Evolutionary conservation across 2,888 invertebrate genomes (phyloP), one percentile per base, ranked within the genome.

Genomic region (Drosophila crucigera): DNA sequence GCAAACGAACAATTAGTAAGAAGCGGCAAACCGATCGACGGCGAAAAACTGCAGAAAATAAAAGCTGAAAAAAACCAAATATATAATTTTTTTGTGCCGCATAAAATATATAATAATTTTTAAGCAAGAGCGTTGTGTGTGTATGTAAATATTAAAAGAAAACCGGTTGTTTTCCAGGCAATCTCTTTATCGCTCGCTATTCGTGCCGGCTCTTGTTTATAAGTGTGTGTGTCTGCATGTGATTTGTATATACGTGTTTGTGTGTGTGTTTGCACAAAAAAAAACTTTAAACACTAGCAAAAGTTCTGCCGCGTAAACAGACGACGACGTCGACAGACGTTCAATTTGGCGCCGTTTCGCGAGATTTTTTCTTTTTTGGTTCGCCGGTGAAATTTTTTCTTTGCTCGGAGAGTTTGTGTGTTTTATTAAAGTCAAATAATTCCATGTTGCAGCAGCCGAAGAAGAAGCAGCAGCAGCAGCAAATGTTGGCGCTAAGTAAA

Each of bases 231-330:
- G 28, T 54, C 59, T 64, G 67, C 53, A 41, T 76, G 68, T 55
- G 73, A 47, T 28, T 56, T 56, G 39, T 56, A 39, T 39, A 56
- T 56, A 56, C 39, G 56, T 73, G 68, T 47, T 9, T 16, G 65
- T 65, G 19, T 39, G 58, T 67, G 66, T 67, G 68, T 55, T 68
- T 56, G 77, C 62, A 56, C 61, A 80, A 59, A 43, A 59, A 59
- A 59, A 68, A 41, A 55, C 35, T 49, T 52, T 37, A 68, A 54
- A 50, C 47, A 65, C 63, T 71, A 71, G 76, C 60, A 62, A 78
- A 16, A 78, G 76, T 82, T 80, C 80, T 87, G 89, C 90, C 84
- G 89, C 90, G 84, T 84, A 89, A 84, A 84, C 90, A 84, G 72
- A 84, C 86, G 81, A 73, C 72, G 80, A 75, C 76, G 71, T 68